Base-by-base conservation (phyloP, 2,113 vertebrate genomes). In the Vulpes ferrilata region DNA sequence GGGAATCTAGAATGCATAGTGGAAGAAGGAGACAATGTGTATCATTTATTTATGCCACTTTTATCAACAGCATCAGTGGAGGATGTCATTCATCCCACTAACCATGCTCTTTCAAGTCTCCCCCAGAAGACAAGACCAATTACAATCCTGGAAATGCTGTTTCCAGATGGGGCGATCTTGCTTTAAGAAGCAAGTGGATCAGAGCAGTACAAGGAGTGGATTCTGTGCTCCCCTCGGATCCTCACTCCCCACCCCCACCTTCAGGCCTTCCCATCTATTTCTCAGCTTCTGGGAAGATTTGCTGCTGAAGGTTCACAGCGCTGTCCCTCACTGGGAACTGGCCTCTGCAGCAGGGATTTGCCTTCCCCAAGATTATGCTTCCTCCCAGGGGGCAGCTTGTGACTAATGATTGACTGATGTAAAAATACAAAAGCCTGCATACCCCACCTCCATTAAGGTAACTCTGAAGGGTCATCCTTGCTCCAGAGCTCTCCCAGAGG, bases 351-450 rank as follows among this genome's bases (percentile, higher is more conserved):
- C 48, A 69, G 32, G 32, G 17, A 67, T 55, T 65, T 73, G 65
- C 51, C 80, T 96, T 60, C 69, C 10, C 62, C 71, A 92, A 85
- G 32, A 85, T 43, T 51, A 84, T 53, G 30, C 84, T 35, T 92
- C 57, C 32, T 55, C 38, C 20, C 55, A 62, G 79, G 38, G 20
- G 32, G 22, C 16, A 76, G 85, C 9, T 27, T 38, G 48, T 0
- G 25, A 35, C n/a, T 67, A 55, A 73, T 27, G 53, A 59, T 32
- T 38, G 30, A 93, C 86, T 53, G 81, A 90, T 27, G 60, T 27
- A 95, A 60, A 89, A 57, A 85, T 60, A 69, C 83, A 48, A 79
- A 92, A 87, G 51, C 86, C 82, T 93, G 85, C 64, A 11, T 32
- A 71, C 15, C 23, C 48, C 19, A 23, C 60, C 60, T 90, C 93